Evolutionary conservation across 2,888 invertebrate genomes (phyloP), one percentile per base, ranked within the genome.

Genomic region (Rhorus exstirpatorius): DNA sequence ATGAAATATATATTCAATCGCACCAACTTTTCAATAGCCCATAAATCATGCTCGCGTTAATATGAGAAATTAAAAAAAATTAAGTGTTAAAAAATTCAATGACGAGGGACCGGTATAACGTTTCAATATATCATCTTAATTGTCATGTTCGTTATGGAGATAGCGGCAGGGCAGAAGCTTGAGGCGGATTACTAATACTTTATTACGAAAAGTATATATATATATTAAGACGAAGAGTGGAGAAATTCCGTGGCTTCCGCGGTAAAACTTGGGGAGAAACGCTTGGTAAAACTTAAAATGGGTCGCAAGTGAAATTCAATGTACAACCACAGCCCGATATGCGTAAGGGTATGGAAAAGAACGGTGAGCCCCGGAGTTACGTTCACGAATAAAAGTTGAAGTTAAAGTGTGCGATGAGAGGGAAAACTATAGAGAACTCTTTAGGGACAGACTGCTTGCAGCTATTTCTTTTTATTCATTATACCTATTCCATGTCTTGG

Each of bases 251-350:
- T 19, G 65, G 61, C 21, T 63, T 26, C 17, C 1, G 19, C 46
- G 60, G 44, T 67, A 67, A 81, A 78, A 77, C 81, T 81, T 72
- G 38, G 26, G 26, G 31, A 17, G 65, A 74, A 77, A 63, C 44
- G 68, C 61, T 60, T 38, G 61, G 35, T 19, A 17, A 78, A 78
- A 81, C 77, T 81, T 77, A 38, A 78, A 78, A 72, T 55, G 61
- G 55, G 61, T 78, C 63, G 46, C 67, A 41, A 63, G 72, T 78
- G 53, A 74, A 81, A 74, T 78, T 68, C 35, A 68, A 60, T 68
- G 67, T 72, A 46, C 4, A 68, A 35, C 60, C 14, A 46, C 14
- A 61, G 26, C 17, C n/a, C n/a, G 49, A 14, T 1, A 31, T 60
- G 51, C 17, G 49, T 60, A 7, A 63, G 58, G 26, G 0, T 31